Percentiles rank a stretch among this genome's conserved stretches.
phyloP scores from a whole-genome alignment of 2,888 invertebrate species.

The Epinotia nisella region DNA sequence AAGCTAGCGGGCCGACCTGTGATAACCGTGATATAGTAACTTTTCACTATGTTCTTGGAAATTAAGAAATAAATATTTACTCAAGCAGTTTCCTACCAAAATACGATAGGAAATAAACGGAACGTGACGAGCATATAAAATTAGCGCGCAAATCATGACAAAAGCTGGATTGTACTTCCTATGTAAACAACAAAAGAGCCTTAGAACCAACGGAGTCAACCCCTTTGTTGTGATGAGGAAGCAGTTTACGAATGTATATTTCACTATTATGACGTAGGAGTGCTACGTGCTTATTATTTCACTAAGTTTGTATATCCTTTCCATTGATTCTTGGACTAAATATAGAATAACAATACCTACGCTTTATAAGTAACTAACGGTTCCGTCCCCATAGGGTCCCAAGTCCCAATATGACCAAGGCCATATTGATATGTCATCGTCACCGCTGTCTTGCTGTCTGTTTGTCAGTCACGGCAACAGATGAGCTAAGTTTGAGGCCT shows the following conservation, averaged over 20 bases:
- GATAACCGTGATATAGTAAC: too few relatives aligned
- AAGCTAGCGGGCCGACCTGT: too few relatives aligned
- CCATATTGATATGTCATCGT: too few relatives aligned
- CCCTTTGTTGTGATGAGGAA: conserved; percentile 14
- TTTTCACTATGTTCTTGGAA: too few relatives aligned
- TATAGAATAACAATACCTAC: neutral
- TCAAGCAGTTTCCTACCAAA: too few relatives aligned
- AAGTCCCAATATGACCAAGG: too few relatives aligned
- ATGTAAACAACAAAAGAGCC: conserved; percentile 16
- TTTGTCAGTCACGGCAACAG: too few relatives aligned
- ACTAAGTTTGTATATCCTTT: neutral
- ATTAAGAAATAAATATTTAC: too few relatives aligned
- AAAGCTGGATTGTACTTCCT: conserved; percentile 11
- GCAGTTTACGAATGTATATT: conserved; percentile 1
- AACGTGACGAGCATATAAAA: conserved; percentile 4
- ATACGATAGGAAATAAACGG: neutral
- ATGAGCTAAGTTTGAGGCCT: too few relatives aligned
- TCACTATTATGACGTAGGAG: neutral
- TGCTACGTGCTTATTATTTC: neutral
- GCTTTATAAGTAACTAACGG: too few relatives aligned
- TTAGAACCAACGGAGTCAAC: neutral
- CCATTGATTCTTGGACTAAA: conserved; percentile 1
- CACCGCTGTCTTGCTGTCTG: too few relatives aligned
- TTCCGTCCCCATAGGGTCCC: too few relatives aligned
- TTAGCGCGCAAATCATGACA: conserved; percentile 6